phyloP scores from a whole-genome alignment of 2,113 vertebrate genomes.

The Ptychochromis oligacanthus region DNA sequence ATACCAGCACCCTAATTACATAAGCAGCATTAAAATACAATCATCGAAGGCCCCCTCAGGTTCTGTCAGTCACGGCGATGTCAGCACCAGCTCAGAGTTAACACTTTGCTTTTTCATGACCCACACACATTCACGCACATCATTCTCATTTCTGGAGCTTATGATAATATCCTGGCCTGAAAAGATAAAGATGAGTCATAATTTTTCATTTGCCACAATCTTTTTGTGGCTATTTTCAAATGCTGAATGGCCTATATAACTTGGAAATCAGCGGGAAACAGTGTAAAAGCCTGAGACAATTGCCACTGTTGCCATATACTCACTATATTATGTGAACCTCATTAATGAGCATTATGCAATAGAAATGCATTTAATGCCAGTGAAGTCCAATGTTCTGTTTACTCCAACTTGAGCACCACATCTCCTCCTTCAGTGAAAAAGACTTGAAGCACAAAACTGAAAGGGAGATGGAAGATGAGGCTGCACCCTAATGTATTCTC shows the following conservation, averaged over 20 bases:
- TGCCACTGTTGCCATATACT: not conserved
- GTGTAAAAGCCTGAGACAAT: not conserved
- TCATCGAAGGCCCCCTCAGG: constrained; percentile 17
- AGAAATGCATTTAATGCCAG: not conserved
- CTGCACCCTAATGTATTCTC: constrained; percentile 39
- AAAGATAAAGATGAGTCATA: constrained; percentile 42
- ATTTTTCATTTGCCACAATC: not conserved
- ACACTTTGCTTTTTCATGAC: constrained; percentile 8
- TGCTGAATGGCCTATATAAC: not conserved
- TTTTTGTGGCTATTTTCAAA: constrained; percentile 12
- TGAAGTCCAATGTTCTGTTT: not conserved
- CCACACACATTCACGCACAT: not conserved
- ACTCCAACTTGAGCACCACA: not conserved
- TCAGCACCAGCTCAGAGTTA: constrained; percentile 20
- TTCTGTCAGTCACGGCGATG: constrained; percentile 33
- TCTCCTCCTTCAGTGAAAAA: not conserved
- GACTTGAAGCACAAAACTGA: not conserved
- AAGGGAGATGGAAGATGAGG: constrained; percentile 45
- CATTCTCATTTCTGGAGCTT: constrained; percentile 16
- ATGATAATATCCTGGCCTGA: constrained; percentile 15
- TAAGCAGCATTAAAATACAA: constrained; percentile 38
- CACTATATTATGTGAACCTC: not conserved
- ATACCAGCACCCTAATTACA: constrained; percentile 28
- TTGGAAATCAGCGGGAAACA: constrained; percentile 5
- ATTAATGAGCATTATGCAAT: not conserved